These are phyloP conservation scores for Torymus texanus DNA, from an alignment of 2,888 invertebrate genomes.

Conservation along the genomic window DNA sequence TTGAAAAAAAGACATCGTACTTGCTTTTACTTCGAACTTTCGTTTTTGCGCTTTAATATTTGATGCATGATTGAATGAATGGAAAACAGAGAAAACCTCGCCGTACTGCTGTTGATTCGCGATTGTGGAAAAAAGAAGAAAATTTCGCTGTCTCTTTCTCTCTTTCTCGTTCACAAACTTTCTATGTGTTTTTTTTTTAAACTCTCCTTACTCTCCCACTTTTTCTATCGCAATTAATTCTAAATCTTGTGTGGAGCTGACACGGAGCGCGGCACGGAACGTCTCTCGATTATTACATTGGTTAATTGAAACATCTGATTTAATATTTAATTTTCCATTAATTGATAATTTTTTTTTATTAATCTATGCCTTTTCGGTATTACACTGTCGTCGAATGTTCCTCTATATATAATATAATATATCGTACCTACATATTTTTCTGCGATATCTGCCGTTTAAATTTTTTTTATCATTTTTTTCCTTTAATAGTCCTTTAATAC, in stretches of 20 bases:
- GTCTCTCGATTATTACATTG: constrained; percentile 53
- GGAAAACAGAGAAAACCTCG: constrained; percentile 33
- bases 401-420: constrained; percentile 44
- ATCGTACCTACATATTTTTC: constrained; percentile 54
- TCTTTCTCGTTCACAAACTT: constrained; percentile 28
- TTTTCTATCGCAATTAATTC: constrained; percentile 40
- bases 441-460: constrained; percentile 47
- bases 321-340: constrained; percentile 28
- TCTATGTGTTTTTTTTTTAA: constrained; percentile 20
- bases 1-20: constrained; percentile 38
- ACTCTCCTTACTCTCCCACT: constrained; percentile 25
- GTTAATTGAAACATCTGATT: constrained; percentile 50
- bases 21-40: constrained; percentile 57
- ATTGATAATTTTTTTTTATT: constrained; percentile 24
- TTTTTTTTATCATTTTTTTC: constrained; percentile 38
- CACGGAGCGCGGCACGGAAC: constrained; percentile 56
- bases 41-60: constrained; percentile 38
- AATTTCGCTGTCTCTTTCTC: constrained; percentile 48
- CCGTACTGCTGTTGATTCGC: constrained; percentile 54
- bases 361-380: constrained; percentile 37
- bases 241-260: constrained; percentile 53
- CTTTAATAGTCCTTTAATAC: constrained; percentile 30
- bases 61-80: constrained; percentile 7
- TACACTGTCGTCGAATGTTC: constrained; percentile 51
- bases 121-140: constrained; percentile 56